Evolutionary conservation across 92 coral and sea anemone genomes (phyloP), one percentile per base, ranked within the genome.

Genomic region (Palythoa grandiflora): DNA sequence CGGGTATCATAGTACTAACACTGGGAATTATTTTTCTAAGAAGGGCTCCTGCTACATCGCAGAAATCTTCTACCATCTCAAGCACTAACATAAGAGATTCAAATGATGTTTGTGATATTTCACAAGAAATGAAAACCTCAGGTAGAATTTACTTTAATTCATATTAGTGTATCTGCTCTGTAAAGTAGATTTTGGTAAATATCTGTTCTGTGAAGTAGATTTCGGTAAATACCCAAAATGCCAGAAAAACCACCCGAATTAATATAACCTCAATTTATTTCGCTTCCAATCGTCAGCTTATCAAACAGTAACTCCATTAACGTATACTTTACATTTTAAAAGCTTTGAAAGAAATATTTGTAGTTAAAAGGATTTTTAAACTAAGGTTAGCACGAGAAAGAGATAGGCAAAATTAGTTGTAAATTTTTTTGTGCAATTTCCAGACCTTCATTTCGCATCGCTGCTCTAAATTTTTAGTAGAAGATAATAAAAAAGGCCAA

Each of bases 121-220:
- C 86, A 81, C 9, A 66, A 20, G 86, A 81, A 81, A 66, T 81
- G 65, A 51, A 28, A 19, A 47, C 60, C 21, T 81, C 86, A 81
- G 86, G 86, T 81, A 81, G 38, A 39, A 11, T 21, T 37, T 37
- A 44, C 57, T 48, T 53, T 3, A 3, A 19, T 28, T 38, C 14
- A 16, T 2, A 14, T 35, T 78, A 55, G 60, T 52, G 35, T 37
- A 52, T 35, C 38, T 76, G 9, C 19, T 53, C 40, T 76, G 19
- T 19, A 71, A 20, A 28, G 72, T 17, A 60, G 20, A 61, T 66
- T 65, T n/a, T n/a, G 15, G 19, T 16, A 28, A 20, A 28, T 28
- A 28, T 28, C 28, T 76, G 9, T 50, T 53, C 40, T 16, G 19
- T 19, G 84, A 20, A 28, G 72, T 17, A 60, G 20, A 61, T 66